These are phyloP conservation scores for Ptilodon capucinus DNA, from an alignment of 2,888 invertebrate species.

Conservation along the genomic window DNA sequence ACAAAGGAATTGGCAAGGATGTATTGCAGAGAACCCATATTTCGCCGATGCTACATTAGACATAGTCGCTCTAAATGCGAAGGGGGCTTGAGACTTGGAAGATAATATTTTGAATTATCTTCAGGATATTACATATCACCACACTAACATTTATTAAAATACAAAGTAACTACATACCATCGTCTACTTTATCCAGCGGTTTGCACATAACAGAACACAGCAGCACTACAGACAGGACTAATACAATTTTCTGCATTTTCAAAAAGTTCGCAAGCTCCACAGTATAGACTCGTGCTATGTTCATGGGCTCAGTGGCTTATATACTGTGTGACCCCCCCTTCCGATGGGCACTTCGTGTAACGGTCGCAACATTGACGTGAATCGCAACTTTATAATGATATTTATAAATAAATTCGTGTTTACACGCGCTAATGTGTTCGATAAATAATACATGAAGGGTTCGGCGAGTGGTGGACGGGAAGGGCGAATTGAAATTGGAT, in stretches of 20 bases:
- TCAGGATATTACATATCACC: too few relatives aligned
- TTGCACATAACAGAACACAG: slow-evolving; percentile 37
- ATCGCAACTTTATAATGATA: slow-evolving; percentile 36
- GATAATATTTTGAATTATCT: too few relatives aligned
- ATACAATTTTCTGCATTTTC: slow-evolving; percentile 29
- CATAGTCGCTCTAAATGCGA: too few relatives aligned
- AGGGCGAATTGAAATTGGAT: background rate
- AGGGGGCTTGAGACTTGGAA: too few relatives aligned
- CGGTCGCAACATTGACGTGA: slow-evolving; percentile 32
- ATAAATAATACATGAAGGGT: slow-evolving; percentile 24
- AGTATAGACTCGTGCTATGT: background rate
- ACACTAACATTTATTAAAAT: too few relatives aligned
- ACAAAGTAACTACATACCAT: background rate
- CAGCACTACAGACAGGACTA: slow-evolving; percentile 37
- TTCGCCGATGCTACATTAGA: too few relatives aligned
- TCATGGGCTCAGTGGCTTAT: slow-evolving; percentile 9
- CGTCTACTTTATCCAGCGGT: slow-evolving; percentile 40
- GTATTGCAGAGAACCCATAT: too few relatives aligned
- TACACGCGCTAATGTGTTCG: slow-evolving; percentile 30
- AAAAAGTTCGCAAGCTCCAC: background rate
- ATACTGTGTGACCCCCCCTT: slow-evolving; percentile 16
- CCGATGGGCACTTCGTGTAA: background rate
- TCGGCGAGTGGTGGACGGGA: slow-evolving; percentile 1
- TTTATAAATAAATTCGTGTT: slow-evolving; percentile 39
- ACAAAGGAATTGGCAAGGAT: too few relatives aligned